A percentile compares a stretch with the other conserved stretches of the same genome.
phyloP scores from a whole-genome alignment of 2,113 vertebrate species.

The Vicugna pacos region DNA sequence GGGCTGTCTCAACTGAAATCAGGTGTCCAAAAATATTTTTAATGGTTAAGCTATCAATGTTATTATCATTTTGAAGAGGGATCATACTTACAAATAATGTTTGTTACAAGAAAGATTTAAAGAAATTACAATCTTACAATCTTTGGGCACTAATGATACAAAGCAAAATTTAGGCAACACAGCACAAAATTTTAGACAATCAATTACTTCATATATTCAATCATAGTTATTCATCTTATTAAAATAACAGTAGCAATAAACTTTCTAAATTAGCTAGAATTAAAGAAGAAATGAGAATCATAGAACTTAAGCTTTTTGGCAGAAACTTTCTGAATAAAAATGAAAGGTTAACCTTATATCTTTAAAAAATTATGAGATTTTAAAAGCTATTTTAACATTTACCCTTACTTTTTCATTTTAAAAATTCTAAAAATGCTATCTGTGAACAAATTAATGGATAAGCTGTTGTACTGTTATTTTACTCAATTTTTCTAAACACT shows the following conservation, averaged over 20 bases:
- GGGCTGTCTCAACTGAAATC: background rate
- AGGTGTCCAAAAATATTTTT: background rate
- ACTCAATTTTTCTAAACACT: slow-evolving; percentile 40
- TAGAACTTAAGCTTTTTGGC: background rate
- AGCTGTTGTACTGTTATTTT: background rate
- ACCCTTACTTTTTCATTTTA: slow-evolving; percentile 3
- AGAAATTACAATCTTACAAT: background rate
- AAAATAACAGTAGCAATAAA: background rate
- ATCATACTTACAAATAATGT: background rate
- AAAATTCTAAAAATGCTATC: slow-evolving; percentile 39
- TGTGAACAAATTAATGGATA: slow-evolving; percentile 7
- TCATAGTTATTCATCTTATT: background rate
- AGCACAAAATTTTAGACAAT: background rate
- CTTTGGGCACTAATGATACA: background rate
- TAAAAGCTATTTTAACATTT: slow-evolving; percentile 25
- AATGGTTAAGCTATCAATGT: background rate
- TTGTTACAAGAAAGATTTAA: background rate
- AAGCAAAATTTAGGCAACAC: background rate
- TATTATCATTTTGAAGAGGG: background rate
- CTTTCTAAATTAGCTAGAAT: background rate
- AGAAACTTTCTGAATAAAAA: slow-evolving; percentile 25
- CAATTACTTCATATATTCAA: background rate
- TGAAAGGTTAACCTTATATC: background rate
- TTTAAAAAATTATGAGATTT: slow-evolving; percentile 18
- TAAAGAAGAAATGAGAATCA: background rate